These are phyloP conservation scores for Dryocosmus kuriphilus DNA, from an alignment of 2,888 invertebrate genomes.

Conservation along the genomic window DNA sequence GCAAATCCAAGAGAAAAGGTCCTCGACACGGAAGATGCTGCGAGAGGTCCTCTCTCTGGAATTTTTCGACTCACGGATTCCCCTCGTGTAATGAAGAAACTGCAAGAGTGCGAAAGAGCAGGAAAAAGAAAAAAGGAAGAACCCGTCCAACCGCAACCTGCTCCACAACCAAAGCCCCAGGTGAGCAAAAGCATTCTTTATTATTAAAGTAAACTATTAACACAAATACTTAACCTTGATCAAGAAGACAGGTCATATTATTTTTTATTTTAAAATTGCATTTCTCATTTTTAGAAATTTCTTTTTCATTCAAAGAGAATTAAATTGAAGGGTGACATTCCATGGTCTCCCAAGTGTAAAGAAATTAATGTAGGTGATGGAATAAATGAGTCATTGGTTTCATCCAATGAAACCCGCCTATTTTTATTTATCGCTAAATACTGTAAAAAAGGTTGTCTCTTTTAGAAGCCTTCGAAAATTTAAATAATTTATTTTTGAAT, in stretches of 20 bases:
- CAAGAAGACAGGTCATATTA: background rate
- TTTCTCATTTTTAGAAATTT: constrained; percentile 2
- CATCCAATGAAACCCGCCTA: too few species aligned
- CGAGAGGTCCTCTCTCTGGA: constrained; percentile 91
- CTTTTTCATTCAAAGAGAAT: background rate
- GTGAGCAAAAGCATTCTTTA: constrained; percentile 73
- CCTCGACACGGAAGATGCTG: constrained; percentile 93
- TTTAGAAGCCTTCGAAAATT: too few species aligned
- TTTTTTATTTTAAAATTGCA: background rate
- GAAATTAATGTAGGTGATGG: background rate
- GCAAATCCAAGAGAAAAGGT: constrained; percentile 82
- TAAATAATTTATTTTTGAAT: too few species aligned
- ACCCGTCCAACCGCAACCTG: constrained; percentile 79
- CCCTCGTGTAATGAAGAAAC: constrained; percentile 91
- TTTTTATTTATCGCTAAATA: too few species aligned
- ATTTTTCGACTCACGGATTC: constrained; percentile 93
- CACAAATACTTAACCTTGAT: constrained; percentile 1
- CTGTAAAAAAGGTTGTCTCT: too few species aligned
- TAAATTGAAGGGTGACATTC: background rate
- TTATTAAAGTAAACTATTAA: background rate
- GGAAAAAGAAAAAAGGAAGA: constrained; percentile 88
- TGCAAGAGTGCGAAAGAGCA: constrained; percentile 88
- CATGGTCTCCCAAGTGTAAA: background rate
- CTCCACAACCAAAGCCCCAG: constrained; percentile 79
- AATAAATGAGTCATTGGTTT: too few species aligned